Evolutionary conservation across 2,888 invertebrate genomes (phyloP), one percentile per base, ranked within the genome.

Genomic region (Drosophila engyochracea): DNA sequence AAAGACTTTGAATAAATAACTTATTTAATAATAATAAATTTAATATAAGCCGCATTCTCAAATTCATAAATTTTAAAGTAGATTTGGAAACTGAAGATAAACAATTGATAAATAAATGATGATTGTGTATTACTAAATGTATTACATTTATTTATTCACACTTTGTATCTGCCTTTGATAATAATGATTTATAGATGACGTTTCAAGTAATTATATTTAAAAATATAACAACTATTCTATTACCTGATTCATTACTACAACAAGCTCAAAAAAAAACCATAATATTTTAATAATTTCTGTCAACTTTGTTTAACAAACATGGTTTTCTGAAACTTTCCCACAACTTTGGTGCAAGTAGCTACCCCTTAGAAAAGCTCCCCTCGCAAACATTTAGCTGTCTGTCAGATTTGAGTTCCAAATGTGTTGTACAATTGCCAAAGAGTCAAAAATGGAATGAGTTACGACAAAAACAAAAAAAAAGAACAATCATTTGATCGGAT

Each of bases 401-500:
- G 82, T 74, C 78, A 61, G 55, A 30, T 16, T 25, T 57, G 64
- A 64, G 64, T 73, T 66, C 64, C 12, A 37, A 77, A 64, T 37
- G 66, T 69, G 58, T 81, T 55, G 59, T 49, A 44, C 71, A 81
- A 69, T 62, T 63, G 68, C 58, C 55, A 25, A 57, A 59, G 76
- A 76, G 76, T 76, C 77, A 66, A 60, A 47, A 60, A 30, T 22
- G 12, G 39, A 10, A 22, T 22, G 52, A 53, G 51, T 51, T 57
- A 47, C 57, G 22, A 25, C 25, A 22, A 22, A 47, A 47, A 47
- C 35, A 41, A 57, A 63, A 59, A 74, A 80, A 81, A 81, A 73
- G 82, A 83, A 72, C 92, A 91, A 92, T 90, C 92, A 91, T 85
- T 89, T 92, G 89, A 91, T 89, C 91, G 90, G 92, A 91, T 91